phyloP scores from a whole-genome alignment of 2,113 vertebrate genomes.

The Lycaon pictus region DNA sequence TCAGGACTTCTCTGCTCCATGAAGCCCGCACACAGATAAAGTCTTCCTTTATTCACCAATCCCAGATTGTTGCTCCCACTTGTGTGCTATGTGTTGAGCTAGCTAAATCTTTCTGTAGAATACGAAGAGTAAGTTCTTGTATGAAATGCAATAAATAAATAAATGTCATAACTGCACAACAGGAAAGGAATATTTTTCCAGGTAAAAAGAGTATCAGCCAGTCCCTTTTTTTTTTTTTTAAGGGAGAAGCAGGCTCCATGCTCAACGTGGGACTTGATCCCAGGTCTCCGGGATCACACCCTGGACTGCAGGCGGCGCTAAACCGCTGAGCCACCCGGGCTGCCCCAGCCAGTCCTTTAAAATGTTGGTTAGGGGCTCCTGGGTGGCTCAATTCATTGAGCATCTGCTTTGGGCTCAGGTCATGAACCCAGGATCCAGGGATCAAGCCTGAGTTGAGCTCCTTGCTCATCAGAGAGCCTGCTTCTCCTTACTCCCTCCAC shows the following conservation, averaged over 20 bases:
- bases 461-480: too few relatives aligned
- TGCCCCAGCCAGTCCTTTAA: not conserved
- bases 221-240: not conserved
- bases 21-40: not conserved
- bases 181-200: not conserved
- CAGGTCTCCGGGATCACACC: too few relatives aligned
- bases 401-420: too few relatives aligned
- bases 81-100: not conserved
- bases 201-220: not conserved
- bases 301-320: too few relatives aligned
- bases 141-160: not conserved
- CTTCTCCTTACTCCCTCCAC: too few relatives aligned
- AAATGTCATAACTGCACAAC: not conserved
- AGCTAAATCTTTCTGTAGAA: not conserved
- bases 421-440: too few relatives aligned
- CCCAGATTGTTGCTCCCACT: not conserved
- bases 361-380: not conserved
- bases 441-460: too few relatives aligned
- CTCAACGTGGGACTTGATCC: too few relatives aligned
- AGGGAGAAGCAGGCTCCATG: too few relatives aligned
- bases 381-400: not conserved
- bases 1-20: not conserved
- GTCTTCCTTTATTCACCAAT: not conserved
- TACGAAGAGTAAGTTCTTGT: not conserved
- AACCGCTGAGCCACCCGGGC: too few relatives aligned